Evolutionary conservation across 2,113 vertebrate genomes (phyloP).

Genomic region (Hippocampus mohnikei): DNA sequence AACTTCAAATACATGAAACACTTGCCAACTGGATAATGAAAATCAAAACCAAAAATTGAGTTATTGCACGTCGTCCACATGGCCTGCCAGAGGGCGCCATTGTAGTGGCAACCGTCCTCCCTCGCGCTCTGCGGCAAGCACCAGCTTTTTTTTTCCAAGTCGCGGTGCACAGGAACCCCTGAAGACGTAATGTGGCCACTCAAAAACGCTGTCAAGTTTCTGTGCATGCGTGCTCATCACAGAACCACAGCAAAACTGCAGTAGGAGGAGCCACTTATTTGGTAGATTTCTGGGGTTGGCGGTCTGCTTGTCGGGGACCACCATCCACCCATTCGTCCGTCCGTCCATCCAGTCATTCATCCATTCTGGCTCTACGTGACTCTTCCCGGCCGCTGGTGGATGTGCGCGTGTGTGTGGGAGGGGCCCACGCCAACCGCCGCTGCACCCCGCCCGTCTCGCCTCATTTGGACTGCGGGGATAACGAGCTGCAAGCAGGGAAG

Average conservation of each 20-base stretch:
- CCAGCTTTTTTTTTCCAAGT: background rate
- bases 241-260: background rate
- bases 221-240: background rate
- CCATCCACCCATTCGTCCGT: background rate
- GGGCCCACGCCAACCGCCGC: constrained; percentile 22
- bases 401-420: constrained; percentile 1
- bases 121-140: constrained; percentile 3
- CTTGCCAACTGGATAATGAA: background rate
- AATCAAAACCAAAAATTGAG: background rate
- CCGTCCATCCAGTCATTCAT: background rate
- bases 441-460: constrained; percentile 63
- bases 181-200: background rate
- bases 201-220: background rate
- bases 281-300: background rate
- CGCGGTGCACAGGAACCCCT: constrained; percentile 2
- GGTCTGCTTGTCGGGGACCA: background rate
- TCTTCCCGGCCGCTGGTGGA: background rate
- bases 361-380: background rate
- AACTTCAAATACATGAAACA: background rate
- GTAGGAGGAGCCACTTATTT: background rate
- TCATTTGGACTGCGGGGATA: constrained; percentile 60
- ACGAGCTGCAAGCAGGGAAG: constrained; percentile 21
- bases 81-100: background rate
- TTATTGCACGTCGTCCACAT: background rate
- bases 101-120: background rate